phyloP scores from a whole-genome alignment of 2,113 vertebrate species.

The Narcine bancroftii region DNA sequence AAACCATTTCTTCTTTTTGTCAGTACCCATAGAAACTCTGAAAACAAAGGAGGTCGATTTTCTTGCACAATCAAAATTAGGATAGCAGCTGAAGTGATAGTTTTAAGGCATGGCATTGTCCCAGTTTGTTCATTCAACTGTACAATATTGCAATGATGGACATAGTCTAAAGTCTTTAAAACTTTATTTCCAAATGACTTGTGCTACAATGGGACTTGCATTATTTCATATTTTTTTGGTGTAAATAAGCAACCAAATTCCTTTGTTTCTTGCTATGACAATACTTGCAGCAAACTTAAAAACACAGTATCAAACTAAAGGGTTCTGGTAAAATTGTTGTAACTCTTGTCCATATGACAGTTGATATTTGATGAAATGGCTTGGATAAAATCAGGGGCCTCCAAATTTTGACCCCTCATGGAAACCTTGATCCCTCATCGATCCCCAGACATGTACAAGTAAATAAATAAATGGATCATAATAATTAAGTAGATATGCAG shows the following conservation, averaged over 20 bases:
- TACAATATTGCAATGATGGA: not conserved
- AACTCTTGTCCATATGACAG: not conserved
- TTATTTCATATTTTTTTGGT: not conserved
- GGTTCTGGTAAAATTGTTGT: not conserved
- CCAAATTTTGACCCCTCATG: too few species aligned
- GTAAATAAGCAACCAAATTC: not conserved
- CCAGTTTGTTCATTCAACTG: not conserved
- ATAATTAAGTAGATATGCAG: too few species aligned
- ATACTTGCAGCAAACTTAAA: not conserved
- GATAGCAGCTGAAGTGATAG: not conserved
- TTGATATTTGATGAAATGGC: not conserved
- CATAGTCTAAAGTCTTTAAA: not conserved
- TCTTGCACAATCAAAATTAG: not conserved
- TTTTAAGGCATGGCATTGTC: not conserved
- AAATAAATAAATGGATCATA: too few species aligned
- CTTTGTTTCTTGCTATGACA: not conserved
- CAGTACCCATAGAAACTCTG: not conserved
- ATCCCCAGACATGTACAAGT: too few species aligned
- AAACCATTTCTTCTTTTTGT: slow-evolving; percentile 13
- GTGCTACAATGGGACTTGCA: not conserved
- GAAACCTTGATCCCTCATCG: too few species aligned
- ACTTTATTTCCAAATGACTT: not conserved
- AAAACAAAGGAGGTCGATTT: too few species aligned
- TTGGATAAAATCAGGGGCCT: too few species aligned
- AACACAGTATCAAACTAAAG: not conserved